A percentile compares a stretch with the other conserved stretches of the same genome.
phyloP scores from a whole-genome alignment of 2,797 vertebrate species.

The Leucoraja ocellata region DNA sequence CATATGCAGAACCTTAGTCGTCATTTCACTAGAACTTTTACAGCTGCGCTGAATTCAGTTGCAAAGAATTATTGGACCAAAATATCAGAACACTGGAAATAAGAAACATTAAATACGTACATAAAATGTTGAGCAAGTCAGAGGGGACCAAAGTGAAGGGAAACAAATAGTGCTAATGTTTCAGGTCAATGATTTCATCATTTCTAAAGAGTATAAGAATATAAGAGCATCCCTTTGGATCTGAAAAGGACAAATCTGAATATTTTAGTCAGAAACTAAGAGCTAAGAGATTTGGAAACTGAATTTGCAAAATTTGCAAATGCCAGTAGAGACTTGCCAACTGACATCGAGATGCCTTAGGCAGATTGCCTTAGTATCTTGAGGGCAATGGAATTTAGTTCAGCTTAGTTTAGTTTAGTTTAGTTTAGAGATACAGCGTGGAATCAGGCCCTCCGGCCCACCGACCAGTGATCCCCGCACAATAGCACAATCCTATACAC shows the following conservation, averaged over 20 bases:
- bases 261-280: not conserved
- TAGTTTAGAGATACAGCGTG: too few relatives aligned
- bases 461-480: too few relatives aligned
- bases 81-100: too few relatives aligned
- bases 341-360: not conserved
- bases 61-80: not conserved
- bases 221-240: not conserved
- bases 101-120: too few relatives aligned
- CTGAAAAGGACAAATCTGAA: not conserved
- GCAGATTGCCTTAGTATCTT: not conserved
- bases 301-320: not conserved
- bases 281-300: not conserved
- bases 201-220: not conserved
- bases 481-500: too few relatives aligned
- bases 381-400: not conserved
- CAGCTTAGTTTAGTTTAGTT: too few relatives aligned
- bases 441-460: too few relatives aligned
- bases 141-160: too few relatives aligned
- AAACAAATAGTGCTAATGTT: not conserved
- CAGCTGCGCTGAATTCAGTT: not conserved
- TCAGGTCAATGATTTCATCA: too few relatives aligned
- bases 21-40: not conserved
- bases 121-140: too few relatives aligned
- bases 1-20: not conserved
- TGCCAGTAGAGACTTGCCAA: not conserved